Percentiles rank a stretch among this genome's conserved stretches.
Conservation (phyloP, 2,797 vertebrate species). For the Glyptemys insculpta region DNA sequence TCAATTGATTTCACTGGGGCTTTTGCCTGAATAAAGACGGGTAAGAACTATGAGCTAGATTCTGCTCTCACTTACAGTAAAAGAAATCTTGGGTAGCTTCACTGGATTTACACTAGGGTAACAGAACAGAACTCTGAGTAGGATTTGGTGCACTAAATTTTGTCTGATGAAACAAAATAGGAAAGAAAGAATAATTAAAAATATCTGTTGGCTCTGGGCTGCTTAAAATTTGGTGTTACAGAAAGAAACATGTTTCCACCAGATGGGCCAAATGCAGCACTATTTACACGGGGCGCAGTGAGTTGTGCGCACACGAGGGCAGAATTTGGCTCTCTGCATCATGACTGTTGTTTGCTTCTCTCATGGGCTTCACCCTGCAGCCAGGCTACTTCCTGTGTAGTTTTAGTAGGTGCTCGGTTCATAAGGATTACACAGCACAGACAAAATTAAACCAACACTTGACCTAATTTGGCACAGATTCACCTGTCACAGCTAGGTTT, state of each 20-base stretch:
- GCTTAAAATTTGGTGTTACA: background rate
- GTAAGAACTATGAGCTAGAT: background rate
- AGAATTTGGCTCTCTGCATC: background rate
- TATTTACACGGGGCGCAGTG: background rate
- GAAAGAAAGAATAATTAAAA: background rate
- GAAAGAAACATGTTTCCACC: background rate
- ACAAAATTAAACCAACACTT: background rate
- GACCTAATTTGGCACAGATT: background rate
- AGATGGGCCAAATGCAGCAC: background rate
- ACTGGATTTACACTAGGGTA: background rate
- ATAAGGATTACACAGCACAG: too few species aligned
- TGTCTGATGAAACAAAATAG: background rate
- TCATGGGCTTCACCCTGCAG: background rate
- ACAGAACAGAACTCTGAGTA: background rate
- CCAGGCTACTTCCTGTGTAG: background rate
- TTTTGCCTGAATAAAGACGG: background rate
- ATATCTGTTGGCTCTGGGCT: background rate
- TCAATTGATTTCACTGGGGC: background rate
- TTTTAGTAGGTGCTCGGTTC: background rate
- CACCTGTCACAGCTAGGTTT: background rate
- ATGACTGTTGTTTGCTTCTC: background rate
- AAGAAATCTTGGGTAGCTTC: background rate
- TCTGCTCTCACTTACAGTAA: background rate
- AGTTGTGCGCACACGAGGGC: background rate
- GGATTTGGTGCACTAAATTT: background rate